Conservation (phyloP, 2,888 invertebrate species). For the Stegophylla sp. region DNA sequence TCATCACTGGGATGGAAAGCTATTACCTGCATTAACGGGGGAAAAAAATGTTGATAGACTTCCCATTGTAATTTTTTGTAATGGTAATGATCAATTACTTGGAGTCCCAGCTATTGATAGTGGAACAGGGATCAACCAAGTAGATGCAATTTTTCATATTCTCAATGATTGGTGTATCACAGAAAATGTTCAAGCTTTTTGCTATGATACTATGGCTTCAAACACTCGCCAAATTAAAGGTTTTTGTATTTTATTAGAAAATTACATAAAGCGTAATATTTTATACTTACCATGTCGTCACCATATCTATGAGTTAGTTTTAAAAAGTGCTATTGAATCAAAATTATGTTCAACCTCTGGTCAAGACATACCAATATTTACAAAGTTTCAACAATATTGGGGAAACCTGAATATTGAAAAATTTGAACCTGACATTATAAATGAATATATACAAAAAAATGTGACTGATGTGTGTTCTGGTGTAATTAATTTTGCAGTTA, state of each 20-base stretch:
- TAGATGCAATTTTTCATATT: no score
- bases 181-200: not conserved
- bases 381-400: no score
- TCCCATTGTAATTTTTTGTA: not conserved
- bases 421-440: not conserved
- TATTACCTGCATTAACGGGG: no score
- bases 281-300: not conserved
- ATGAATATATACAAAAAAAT: not conserved
- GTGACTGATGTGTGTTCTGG: not conserved
- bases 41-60: no score
- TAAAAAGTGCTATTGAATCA: no score
- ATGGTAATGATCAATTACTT: not conserved
- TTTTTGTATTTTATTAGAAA: not conserved
- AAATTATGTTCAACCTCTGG: no score
- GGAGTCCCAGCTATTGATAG: not conserved
- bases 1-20: no score
- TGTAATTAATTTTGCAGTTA: not conserved
- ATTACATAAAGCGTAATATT: not conserved
- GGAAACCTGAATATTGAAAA: no score
- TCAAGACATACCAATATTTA: no score
- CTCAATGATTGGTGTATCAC: no score
- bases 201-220: not conserved
- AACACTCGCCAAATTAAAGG: not conserved
- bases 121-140: no score
- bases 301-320: no score